Evolutionary conservation across 2,888 invertebrate species (phyloP).

Genomic region (Oxytorus armatus): DNA sequence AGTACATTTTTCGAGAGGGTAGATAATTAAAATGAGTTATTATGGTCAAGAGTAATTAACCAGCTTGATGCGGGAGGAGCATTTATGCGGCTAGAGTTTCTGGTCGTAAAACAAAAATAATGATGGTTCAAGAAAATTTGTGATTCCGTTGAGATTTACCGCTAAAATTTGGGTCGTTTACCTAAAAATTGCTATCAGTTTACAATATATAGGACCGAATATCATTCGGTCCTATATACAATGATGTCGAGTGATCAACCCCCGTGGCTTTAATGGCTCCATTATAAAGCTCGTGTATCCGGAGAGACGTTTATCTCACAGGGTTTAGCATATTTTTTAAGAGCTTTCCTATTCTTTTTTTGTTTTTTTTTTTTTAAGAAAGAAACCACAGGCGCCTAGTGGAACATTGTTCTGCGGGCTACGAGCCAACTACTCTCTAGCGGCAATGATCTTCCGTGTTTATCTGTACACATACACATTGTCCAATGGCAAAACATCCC

Average conservation of each 20-base stretch:
- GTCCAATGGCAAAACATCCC: slow-evolving; percentile 35
- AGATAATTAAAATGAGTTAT: too few species aligned
- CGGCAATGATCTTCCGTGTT: slow-evolving; percentile 26
- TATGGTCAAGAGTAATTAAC: too few species aligned
- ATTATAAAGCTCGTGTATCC: slow-evolving; percentile 32
- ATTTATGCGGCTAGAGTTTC: too few species aligned
- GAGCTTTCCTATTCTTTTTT: too few species aligned
- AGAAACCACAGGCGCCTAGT: slow-evolving; percentile 49
- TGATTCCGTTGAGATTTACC: too few species aligned
- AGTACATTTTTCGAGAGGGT: too few species aligned
- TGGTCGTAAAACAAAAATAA: too few species aligned
- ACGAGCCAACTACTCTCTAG: slow-evolving; percentile 47
- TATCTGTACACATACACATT: slow-evolving; percentile 32
- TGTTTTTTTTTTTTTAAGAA: slow-evolving; percentile 41
- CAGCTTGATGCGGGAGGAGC: too few species aligned
- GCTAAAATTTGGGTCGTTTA: too few species aligned
- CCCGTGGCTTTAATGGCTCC: slow-evolving; percentile 16
- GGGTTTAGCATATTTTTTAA: slow-evolving; percentile 11
- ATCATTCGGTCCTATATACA: background rate
- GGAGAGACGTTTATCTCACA: background rate
- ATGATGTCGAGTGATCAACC: background rate
- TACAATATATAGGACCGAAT: background rate
- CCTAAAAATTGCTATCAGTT: too few species aligned
- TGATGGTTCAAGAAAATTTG: too few species aligned
- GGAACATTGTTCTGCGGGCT: slow-evolving; percentile 47